Conservation (phyloP, 2,888 invertebrate species). For the Deilephila elpenor region DNA sequence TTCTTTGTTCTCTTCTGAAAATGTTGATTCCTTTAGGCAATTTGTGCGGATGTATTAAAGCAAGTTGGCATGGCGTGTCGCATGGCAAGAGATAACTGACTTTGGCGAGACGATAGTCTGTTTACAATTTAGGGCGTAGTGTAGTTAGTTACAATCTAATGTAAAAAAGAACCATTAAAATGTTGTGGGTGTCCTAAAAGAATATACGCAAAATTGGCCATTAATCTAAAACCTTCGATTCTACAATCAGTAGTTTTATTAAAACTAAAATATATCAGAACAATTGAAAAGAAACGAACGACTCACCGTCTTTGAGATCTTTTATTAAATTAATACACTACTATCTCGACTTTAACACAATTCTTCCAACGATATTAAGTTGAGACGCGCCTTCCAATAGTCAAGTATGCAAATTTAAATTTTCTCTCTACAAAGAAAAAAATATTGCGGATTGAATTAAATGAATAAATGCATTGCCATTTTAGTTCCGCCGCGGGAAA, state of each 20-base stretch:
- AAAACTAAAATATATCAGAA: neutral
- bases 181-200: too few species aligned
- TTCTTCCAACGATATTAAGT: constrained; percentile 17
- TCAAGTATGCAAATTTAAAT: constrained; percentile 36
- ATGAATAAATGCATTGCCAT: constrained; percentile 42
- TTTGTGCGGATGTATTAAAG: too few species aligned
- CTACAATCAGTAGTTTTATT: neutral
- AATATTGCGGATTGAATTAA: constrained; percentile 37
- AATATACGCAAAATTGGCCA: neutral
- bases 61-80: too few species aligned
- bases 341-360: neutral
- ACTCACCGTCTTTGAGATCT: neutral
- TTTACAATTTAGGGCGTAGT: too few species aligned
- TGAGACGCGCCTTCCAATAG: constrained; percentile 33
- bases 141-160: too few species aligned
- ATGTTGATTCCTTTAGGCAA: too few species aligned
- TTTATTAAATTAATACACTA: neutral
- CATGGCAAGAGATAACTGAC: too few species aligned
- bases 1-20: too few species aligned
- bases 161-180: too few species aligned
- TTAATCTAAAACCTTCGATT: neutral
- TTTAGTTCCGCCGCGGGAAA: constrained; percentile 31
- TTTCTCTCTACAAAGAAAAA: constrained; percentile 28
- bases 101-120: too few species aligned
- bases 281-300: neutral